These are phyloP conservation scores for Nomada goodeniana DNA, from an alignment of 2,888 invertebrate species.

Conservation along the genomic window DNA sequence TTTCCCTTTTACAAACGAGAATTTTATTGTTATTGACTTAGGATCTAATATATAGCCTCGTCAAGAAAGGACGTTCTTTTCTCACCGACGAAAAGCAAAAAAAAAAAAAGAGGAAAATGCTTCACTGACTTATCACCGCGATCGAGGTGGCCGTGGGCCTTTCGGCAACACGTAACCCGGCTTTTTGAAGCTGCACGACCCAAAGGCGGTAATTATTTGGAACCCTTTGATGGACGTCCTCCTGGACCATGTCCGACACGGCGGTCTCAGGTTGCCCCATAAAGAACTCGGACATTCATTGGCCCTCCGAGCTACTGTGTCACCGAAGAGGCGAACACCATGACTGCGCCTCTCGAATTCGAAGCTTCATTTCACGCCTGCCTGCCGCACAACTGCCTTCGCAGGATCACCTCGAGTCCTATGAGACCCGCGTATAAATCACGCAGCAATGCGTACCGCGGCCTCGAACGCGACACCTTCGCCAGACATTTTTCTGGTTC, in stretches of 20 bases:
- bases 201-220: constrained; percentile 77
- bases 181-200: not conserved
- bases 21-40: constrained; percentile 69
- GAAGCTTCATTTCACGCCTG: constrained; percentile 81
- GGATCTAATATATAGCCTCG: constrained; percentile 56
- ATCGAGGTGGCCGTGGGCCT: constrained; percentile 39
- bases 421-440: constrained; percentile 59
- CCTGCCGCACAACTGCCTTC: constrained; percentile 65
- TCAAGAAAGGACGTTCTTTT: constrained; percentile 31
- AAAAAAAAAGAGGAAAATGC: constrained; percentile 35
- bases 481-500: not conserved
- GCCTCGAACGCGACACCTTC: constrained; percentile 6
- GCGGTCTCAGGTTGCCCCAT: constrained; percentile 79
- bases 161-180: constrained; percentile 46
- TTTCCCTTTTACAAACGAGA: constrained; percentile 59
- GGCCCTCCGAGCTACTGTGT: constrained; percentile 71
- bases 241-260: constrained; percentile 62
- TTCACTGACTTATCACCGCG: constrained; percentile 65
- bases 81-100: not conserved
- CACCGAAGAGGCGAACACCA: constrained; percentile 63
- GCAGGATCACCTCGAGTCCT: constrained; percentile 62
- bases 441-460: not conserved
- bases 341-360: constrained; percentile 65
- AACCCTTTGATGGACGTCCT: constrained; percentile 83
- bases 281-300: constrained; percentile 77